These are phyloP conservation scores for Nilaparvata lugens DNA, from an alignment of 1,140 invertebrate genomes.

Conservation along the genomic window DNA sequence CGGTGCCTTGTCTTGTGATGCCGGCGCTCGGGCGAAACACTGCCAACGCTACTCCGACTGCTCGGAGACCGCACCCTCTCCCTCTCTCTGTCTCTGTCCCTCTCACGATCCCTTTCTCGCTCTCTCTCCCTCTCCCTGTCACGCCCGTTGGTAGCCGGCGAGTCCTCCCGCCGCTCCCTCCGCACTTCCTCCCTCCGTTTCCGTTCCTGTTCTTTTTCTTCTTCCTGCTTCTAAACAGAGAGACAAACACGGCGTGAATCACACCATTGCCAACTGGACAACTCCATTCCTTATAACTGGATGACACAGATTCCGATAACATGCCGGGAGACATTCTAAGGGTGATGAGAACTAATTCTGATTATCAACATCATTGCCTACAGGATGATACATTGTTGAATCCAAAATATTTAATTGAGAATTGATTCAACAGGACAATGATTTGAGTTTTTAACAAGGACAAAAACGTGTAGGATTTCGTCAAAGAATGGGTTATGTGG, in stretches of 20 bases:
- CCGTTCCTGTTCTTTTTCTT: constrained; percentile 34
- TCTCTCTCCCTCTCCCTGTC: constrained; percentile 33
- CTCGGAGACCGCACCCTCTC: not conserved
- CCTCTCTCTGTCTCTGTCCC: constrained; percentile 28
- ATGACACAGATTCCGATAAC: not conserved
- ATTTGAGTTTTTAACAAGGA: no score
- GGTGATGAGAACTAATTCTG: no score
- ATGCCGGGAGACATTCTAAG: no score
- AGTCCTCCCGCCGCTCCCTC: constrained; percentile 31
- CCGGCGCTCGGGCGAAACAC: not conserved
- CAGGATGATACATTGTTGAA: no score
- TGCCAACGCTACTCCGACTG: not conserved
- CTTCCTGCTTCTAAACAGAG: constrained; percentile 52
- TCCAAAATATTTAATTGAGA: no score
- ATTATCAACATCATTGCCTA: no score
- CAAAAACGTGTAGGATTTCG: no score
- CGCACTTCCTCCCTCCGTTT: constrained; percentile 31
- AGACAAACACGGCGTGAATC: constrained; percentile 18
- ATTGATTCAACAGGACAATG: no score
- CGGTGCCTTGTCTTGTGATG: constrained; percentile 1
- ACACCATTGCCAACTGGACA: not conserved
- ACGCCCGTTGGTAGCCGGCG: constrained; percentile 46
- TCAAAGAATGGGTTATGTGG: no score
- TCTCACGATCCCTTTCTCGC: constrained; percentile 25
- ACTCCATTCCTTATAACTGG: no score